phyloP scores from a whole-genome alignment of 2,797 vertebrate species.

The Alca torda region DNA sequence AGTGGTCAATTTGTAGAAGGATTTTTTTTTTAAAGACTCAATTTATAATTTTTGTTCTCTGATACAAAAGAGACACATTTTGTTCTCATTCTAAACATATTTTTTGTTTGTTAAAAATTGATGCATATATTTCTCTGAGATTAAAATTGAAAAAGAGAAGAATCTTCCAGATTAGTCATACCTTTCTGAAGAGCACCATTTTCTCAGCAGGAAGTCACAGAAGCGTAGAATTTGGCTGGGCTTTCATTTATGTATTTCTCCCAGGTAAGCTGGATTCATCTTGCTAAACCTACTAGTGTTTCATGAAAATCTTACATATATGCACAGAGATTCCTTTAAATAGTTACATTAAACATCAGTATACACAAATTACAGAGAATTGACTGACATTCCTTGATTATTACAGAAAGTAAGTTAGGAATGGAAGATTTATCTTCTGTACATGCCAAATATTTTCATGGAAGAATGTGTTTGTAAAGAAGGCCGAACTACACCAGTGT shows the following conservation, averaged over 20 bases:
- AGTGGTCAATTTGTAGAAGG: background rate
- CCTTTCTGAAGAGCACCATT: background rate
- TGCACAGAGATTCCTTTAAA: background rate
- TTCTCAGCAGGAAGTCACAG: background rate
- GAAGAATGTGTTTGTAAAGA: background rate
- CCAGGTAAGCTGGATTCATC: background rate
- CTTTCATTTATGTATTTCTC: background rate
- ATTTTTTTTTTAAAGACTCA: background rate
- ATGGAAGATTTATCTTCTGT: background rate
- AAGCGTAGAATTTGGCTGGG: background rate
- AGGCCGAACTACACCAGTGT: background rate
- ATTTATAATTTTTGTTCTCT: background rate
- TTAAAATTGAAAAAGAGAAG: background rate
- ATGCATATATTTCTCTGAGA: background rate
- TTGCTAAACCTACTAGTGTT: background rate
- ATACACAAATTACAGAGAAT: background rate
- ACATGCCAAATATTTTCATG: background rate
- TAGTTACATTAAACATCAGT: background rate
- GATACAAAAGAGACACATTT: background rate
- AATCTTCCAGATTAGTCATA: background rate
- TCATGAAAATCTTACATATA: background rate
- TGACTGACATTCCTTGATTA: background rate
- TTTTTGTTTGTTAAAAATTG: background rate
- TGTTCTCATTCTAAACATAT: background rate
- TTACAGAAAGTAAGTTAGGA: background rate